Evolutionary conservation across 2,797 vertebrate species (phyloP), one percentile per base, ranked within the genome.

Genomic region (Cetoscarus ocellatus): DNA sequence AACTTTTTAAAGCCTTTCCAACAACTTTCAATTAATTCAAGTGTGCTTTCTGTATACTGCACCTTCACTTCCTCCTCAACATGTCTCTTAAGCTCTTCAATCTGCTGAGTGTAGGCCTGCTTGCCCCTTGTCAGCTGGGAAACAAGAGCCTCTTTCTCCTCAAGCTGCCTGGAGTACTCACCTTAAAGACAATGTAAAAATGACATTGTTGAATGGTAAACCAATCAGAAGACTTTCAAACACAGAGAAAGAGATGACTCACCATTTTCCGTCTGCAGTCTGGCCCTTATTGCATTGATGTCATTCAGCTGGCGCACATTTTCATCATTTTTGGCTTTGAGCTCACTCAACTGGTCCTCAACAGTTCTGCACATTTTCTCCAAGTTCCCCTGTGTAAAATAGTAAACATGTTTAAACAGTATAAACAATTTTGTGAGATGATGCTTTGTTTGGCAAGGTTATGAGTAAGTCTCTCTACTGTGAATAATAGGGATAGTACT

Each of bases 91-190:
- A 97, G 19, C 82, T 97, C 96, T 53, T 97, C 96, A 84, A 96
- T 94, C 85, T 97, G 96, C 64, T 97, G 96, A 10, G 96, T 97
- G 63, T 92, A 96, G 43, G 94, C 96, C 75, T 96, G 96, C 59
- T 97, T 98, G 43, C 93, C 90, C 81, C 96, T 93, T 49, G 96
- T 94, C 15, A 97, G 86, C 83, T 98, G 96, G 80, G 96, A 95
- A 80, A 97, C 95, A 67, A 97, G 79, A 72, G 87, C 59, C 54
- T 97, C 96, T 70, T 95, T 98, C 82, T 97, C 96, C 8, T 97
- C 96, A 11, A 95, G 77, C 69, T 96, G 95, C 44, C 96, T 92
- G n/a, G 94, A 83, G 65, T 86, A 93, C 87, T 96, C 96, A 85
- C 96, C 82, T 86, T 10, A 57, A 67, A 7, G 10, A 48, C 7